Base-by-base conservation (phyloP, 2,113 vertebrate genomes). In the Hystrix cristata region DNA sequence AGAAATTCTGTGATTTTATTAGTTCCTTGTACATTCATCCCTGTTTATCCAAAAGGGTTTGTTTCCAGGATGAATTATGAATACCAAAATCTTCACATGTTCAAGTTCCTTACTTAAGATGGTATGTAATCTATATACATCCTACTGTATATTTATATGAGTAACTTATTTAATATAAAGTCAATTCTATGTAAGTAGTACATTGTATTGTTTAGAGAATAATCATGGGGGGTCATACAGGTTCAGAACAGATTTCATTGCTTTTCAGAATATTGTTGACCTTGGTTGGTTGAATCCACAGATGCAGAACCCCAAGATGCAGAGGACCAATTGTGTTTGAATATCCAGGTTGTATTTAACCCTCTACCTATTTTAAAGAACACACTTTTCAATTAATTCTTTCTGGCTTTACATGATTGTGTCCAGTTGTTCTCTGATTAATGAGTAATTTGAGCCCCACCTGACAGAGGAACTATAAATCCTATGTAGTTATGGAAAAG, bases 1-100 rank as follows among this genome's bases (percentile, higher is more conserved):
- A 97, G 55, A 85, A 88, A 72, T 43, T 38, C 38, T 64, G 51
- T 84, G 64, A 84, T 94, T 84, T 87, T 65, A 72, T 19, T 5
- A 62, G 12, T 59, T 90, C n/a, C 27, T 84, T 74, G 23, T 34
- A 57, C 16, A 43, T 27, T 43, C 64, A 91, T 43, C n/a, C n/a
- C 51, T 31, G 5, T 31, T 25, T 69, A 69, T 34, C 25, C 6
- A 0, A 43, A 29, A 23, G 62, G 14, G 5, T 62, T 69, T 79
- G 51, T 7, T 55, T 57, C 27, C 48, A 69, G 62, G 6, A 31
- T 34, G 5, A 43, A 38, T 23, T 27, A 71, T 3, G 1, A 29
- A 16, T 43, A 91, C 38, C 62, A 43, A 91, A 67, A 55, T 65
- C 46, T 78, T 23, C 3, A 59, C 27, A 71, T 71, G 7, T 29